Evolutionary conservation across 2,888 invertebrate species (phyloP).

Genomic region (Schrankia costaestrigalis): DNA sequence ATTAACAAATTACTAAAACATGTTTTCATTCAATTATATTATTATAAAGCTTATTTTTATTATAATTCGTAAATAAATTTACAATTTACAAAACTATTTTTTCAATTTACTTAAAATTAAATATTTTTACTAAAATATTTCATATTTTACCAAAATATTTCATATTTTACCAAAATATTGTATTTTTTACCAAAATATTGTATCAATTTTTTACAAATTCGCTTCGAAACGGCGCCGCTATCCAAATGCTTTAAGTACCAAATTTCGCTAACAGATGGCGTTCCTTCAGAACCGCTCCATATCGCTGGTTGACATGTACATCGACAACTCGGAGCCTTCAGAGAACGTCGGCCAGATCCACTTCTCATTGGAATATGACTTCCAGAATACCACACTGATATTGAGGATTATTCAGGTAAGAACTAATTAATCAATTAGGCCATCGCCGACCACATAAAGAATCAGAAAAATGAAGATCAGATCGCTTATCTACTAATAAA

Average conservation of each 20-base stretch:
- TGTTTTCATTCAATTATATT: too few relatives aligned
- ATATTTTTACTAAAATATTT: conserved; percentile 7
- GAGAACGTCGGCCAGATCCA: conserved; percentile 97
- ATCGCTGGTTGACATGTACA: conserved; percentile 96
- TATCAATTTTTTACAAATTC: neutral
- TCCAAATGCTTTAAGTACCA: conserved; percentile 48
- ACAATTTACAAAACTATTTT: too few relatives aligned
- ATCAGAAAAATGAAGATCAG: too few relatives aligned
- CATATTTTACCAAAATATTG: neutral
- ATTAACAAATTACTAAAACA: too few relatives aligned
- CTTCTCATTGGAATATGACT: conserved; percentile 96
- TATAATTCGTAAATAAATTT: too few relatives aligned
- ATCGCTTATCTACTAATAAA: too few relatives aligned
- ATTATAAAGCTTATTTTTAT: too few relatives aligned
- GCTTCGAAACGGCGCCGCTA: conserved; percentile 15
- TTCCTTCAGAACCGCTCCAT: conserved; percentile 94
- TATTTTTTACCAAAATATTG: conserved; percentile 15
- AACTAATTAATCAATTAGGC: too few relatives aligned
- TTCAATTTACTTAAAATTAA: too few relatives aligned
- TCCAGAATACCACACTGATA: conserved; percentile 94
- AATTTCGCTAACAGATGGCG: conserved; percentile 78
- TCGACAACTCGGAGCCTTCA: conserved; percentile 94
- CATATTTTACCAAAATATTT: conserved; percentile 7
- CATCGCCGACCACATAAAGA: too few relatives aligned
- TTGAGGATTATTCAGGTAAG: conserved; percentile 93